A percentile compares a stretch with the other conserved stretches of the same genome.
phyloP scores from a whole-genome alignment of 2,888 invertebrate species.

The Silvanus unidentatus region DNA sequence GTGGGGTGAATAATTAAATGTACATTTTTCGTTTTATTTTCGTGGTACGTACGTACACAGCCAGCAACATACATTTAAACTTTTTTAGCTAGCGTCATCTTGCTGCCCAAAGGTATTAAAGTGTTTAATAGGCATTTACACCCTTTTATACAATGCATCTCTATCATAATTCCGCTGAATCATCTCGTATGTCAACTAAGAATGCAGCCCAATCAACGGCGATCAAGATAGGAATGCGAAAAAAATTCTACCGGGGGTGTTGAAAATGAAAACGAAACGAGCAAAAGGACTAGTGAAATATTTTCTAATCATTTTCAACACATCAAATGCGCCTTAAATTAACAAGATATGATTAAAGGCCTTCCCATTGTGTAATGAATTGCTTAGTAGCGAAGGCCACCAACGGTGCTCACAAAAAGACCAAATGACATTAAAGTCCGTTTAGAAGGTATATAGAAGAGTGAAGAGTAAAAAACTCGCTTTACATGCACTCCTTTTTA shows the following conservation, averaged over 20 bases:
- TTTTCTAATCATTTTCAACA: neutral
- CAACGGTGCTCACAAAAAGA: conserved; percentile 1
- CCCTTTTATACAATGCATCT: conserved; percentile 42
- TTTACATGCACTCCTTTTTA: too few species aligned
- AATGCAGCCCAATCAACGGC: conserved; percentile 38
- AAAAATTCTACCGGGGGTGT: conserved; percentile 13
- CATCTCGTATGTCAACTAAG: conserved; percentile 40
- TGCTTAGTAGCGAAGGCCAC: conserved; percentile 4
- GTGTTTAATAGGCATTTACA: conserved; percentile 44
- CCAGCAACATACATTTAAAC: conserved; percentile 1
- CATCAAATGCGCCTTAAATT: conserved; percentile 1
- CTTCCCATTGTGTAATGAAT: neutral
- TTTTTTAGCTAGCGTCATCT: conserved; percentile 25
- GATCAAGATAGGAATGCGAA: conserved; percentile 27
- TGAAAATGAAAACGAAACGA: too few species aligned
- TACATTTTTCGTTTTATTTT: too few species aligned
- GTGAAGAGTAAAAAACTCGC: too few species aligned
- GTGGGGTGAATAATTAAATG: conserved; percentile 22
- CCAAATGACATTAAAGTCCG: too few species aligned
- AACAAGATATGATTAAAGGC: conserved; percentile 5
- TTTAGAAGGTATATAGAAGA: too few species aligned
- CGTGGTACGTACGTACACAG: too few species aligned
- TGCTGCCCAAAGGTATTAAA: conserved; percentile 19
- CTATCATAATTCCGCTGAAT: conserved; percentile 39
- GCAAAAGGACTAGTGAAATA: too few species aligned